Percentiles rank a stretch among this genome's conserved stretches.
Evolutionary conservation across 2,113 vertebrate genomes (phyloP).

Genomic region (Pedionomus torquatus): DNA sequence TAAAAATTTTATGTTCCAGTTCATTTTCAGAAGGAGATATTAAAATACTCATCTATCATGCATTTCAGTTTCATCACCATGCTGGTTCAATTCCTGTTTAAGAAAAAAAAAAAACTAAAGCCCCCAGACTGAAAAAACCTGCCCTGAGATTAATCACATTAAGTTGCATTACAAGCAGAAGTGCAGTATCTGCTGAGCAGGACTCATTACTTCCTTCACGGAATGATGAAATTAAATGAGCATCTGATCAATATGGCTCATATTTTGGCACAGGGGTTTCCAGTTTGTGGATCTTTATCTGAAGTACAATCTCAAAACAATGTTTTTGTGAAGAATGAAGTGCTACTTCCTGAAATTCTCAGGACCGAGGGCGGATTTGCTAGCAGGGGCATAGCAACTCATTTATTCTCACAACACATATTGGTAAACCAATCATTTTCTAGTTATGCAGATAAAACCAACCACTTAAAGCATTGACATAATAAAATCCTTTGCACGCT

Average conservation of each 20-base stretch:
- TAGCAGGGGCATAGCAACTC: background rate
- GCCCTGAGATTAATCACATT: background rate
- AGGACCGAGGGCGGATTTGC: background rate
- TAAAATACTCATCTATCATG: background rate
- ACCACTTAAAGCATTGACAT: background rate
- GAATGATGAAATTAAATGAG: background rate
- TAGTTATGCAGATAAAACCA: background rate
- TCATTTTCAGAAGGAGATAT: background rate
- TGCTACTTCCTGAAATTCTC: background rate
- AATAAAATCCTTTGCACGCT: background rate
- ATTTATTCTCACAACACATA: background rate
- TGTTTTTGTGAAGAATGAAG: background rate
- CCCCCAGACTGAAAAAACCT: background rate
- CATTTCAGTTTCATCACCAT: background rate
- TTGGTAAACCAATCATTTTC: background rate
- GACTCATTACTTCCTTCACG: background rate
- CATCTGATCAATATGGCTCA: background rate
- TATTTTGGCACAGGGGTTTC: background rate
- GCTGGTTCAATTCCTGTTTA: background rate
- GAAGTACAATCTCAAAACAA: background rate
- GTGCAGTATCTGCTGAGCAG: background rate
- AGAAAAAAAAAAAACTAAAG: background rate
- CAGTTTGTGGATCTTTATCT: background rate
- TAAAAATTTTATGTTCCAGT: background rate
- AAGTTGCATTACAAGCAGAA: background rate